phyloP scores from a whole-genome alignment of 2,888 invertebrate genomes.

The Venusia cambrica region DNA sequence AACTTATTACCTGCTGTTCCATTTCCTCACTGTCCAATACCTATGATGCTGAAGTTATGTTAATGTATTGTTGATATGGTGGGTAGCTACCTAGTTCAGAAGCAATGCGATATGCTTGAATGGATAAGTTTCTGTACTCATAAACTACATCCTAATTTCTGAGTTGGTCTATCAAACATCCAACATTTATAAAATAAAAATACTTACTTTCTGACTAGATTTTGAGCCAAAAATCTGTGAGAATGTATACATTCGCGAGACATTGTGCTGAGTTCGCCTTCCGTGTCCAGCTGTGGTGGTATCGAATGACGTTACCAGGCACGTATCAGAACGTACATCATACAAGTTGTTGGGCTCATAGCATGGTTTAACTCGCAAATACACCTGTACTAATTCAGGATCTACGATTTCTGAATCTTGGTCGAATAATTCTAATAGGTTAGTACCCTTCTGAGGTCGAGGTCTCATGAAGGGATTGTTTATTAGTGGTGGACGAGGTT shows the following conservation, averaged over 20 bases:
- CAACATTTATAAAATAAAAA: background rate
- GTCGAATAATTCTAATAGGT: slow-evolving; percentile 63
- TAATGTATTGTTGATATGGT: too few relatives aligned
- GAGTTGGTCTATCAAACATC: too few relatives aligned
- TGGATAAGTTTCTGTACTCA: too few relatives aligned
- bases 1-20: too few relatives aligned
- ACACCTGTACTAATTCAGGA: slow-evolving; percentile 73
- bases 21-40: too few relatives aligned
- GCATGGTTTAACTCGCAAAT: slow-evolving; percentile 75
- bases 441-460: slow-evolving; percentile 63
- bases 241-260: slow-evolving; percentile 72
- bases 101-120: too few relatives aligned
- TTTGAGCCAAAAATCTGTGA: slow-evolving; percentile 65
- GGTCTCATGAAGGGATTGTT: slow-evolving; percentile 71
- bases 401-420: slow-evolving; percentile 61
- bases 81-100: too few relatives aligned
- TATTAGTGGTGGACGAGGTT: slow-evolving; percentile 67
- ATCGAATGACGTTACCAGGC: slow-evolving; percentile 60
- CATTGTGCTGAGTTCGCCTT: slow-evolving; percentile 66
- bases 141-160: too few relatives aligned
- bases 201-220: slow-evolving; percentile 57
- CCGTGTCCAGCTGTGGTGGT: slow-evolving; percentile 64
- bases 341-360: slow-evolving; percentile 54
- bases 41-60: too few relatives aligned
- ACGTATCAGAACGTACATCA: slow-evolving; percentile 60